Base-by-base conservation (phyloP, 1,140 invertebrate species). In the Conus ventricosus region DNA sequence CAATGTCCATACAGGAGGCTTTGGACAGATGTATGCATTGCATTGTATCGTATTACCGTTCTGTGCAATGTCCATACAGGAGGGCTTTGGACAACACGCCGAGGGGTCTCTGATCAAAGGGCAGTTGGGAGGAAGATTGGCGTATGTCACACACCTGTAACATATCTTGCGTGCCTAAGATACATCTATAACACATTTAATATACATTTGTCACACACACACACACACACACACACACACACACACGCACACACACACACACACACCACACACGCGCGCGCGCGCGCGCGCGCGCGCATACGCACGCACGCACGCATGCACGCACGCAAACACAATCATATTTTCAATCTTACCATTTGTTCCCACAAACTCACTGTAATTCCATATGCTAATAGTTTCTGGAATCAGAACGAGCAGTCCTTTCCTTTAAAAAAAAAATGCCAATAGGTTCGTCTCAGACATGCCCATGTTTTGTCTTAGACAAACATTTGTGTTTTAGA, bases 231-330 rank as follows among this genome's bases (percentile, higher is more conserved):
- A 83, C 53, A 54, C 53, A 53, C 81, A 83, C 53, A 53, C 81
- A 83, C 39, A 83, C 81, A 83, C 81, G 55, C 81, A 53, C 53
- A 83, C 53, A 83, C 81, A 55, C 81, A 55, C 81, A 55, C 81
- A 55, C 81, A 55, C 81, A 23, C 81, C 81, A 55, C 81, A 83
- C 81, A 55, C 51, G 55, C 81, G 55, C 81, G 55, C 51, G 55
- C 81, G 55, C 81, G 39, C 82, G 63, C 82, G 17, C 82, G 10
- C 82, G 5, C 82, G 25, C 55, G 10, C 82, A 4, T 25, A 63
- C 82, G 25, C 55, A 84, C 82, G 27, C 23, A 81, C 82, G 63
- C 23, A 63, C n/a, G 63, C 82, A 63, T n/a, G 23, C 23, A 63
- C 54, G 27, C 82, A 63, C 55, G 23, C 57, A 84, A 23, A 84